Evolutionary conservation across 1,140 invertebrate genomes (phyloP).

Genomic region (Drosophila guanche): DNA sequence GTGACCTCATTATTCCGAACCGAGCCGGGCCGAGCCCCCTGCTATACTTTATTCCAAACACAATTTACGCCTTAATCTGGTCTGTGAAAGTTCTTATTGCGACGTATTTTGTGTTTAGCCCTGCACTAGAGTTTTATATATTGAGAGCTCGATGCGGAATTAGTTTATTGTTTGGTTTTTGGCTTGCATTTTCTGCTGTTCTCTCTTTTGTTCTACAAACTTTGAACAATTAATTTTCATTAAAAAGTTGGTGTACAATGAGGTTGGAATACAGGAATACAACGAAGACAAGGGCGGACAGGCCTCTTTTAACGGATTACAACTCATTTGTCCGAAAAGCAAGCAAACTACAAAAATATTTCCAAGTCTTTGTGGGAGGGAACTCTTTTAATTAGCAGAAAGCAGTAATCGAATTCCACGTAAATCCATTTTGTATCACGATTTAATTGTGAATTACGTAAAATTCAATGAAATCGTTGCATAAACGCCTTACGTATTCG

Average conservation of each 20-base stretch:
- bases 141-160: constrained; percentile 15
- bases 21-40: not conserved
- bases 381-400: not conserved
- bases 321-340: constrained; percentile 30
- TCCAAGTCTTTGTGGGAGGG: constrained; percentile 5
- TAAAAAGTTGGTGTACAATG: constrained; percentile 59
- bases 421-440: constrained; percentile 11
- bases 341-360: constrained; percentile 5
- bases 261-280: constrained; percentile 40
- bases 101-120: constrained; percentile 32
- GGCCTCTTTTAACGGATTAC: constrained; percentile 34
- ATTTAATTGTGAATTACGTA: constrained; percentile 68
- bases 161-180: constrained; percentile 17
- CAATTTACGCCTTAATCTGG: constrained; percentile 40
- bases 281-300: constrained; percentile 6
- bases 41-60: constrained; percentile 31
- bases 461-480: constrained; percentile 62
- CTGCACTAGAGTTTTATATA: constrained; percentile 20
- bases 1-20: constrained; percentile 56
- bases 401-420: not conserved
- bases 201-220: constrained; percentile 1
- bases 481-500: constrained; percentile 62
- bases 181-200: constrained; percentile 32
- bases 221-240: constrained; percentile 64
- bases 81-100: constrained; percentile 37